Base-by-base conservation (phyloP, 2,113 vertebrate species). In the Chamaetylas fuelleborni region DNA sequence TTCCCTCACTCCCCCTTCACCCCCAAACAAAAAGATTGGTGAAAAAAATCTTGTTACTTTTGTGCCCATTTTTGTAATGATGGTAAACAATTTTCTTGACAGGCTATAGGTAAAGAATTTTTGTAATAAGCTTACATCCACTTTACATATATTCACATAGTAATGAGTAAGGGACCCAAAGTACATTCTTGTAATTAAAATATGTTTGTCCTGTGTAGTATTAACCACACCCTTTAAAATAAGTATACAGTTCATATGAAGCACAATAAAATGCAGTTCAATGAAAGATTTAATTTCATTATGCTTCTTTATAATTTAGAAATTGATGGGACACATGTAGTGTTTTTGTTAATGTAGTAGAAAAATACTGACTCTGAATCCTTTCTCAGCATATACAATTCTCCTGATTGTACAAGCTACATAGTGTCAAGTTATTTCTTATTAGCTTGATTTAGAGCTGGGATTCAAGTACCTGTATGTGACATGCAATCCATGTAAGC, bases 1-100 rank as follows among this genome's bases (percentile, higher is more conserved):
- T 60, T 23, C 1, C 5, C 5, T 25, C 19, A 11, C 3, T 3
- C 4, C 14, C 14, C 9, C 16, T 24, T 13, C 3, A 3, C 3
- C 5, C 5, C 1, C 7, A n/a, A 22, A 57, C 26, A 26, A 42
- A 65, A 2, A 17, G 67, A 40, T 6, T 12, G 10, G 1, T 45
- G 10, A 18, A 62, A 72, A 54, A 71, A 74, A 57, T 1, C 10
- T 22, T 78, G 76, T 8, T 14, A 12, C 2, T 76, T 62, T 82
- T 74, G 22, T 66, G 8, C 12, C 1, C 16, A 12, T 26, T 83
- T 86, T 51, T 47, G 6, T 47, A 47, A 8, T 26, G 38, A 29
- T 11, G 14, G 36, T 33, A 69, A 80, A 42, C 2, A 80, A 28
- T 60, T 67, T 86, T 38, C 11, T 72, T 38, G 24, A 51, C 11